Conservation (phyloP, 2,113 vertebrate genomes). For the Melierax canorus region DNA sequence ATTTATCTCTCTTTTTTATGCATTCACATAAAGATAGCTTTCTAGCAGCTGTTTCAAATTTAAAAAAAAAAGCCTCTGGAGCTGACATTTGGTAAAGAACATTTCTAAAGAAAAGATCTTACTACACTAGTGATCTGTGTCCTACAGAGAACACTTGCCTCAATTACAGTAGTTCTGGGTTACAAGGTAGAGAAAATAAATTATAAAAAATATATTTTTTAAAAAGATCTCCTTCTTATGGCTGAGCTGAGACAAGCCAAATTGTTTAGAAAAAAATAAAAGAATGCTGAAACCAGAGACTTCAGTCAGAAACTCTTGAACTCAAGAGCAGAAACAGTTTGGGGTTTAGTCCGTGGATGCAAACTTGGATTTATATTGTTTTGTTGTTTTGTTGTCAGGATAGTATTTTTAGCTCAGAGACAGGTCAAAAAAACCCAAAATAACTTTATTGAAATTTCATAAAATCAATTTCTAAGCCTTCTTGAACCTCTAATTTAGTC, state of each 20-base stretch:
- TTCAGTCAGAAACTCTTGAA: neutral
- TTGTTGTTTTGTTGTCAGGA: neutral
- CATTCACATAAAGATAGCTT: neutral
- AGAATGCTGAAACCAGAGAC: neutral
- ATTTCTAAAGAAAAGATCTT: neutral
- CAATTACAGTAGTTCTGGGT: neutral
- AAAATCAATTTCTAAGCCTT: neutral
- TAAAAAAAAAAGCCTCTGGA: neutral
- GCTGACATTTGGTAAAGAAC: neutral
- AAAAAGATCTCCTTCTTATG: neutral
- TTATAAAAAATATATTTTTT: neutral
- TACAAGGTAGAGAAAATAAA: neutral
- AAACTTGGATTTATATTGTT: neutral
- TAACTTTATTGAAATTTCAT: neutral
- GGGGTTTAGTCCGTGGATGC: neutral
- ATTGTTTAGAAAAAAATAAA: neutral
- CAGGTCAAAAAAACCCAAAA: neutral
- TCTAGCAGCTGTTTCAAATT: neutral
- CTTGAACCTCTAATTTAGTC: neutral
- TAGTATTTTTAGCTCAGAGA: neutral
- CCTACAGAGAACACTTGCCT: neutral
- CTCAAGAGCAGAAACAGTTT: neutral
- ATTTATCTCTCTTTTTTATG: neutral
- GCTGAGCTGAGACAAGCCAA: neutral
- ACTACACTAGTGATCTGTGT: neutral